Percentiles rank a stretch among this genome's conserved stretches.
Evolutionary conservation across 1,140 invertebrate species (phyloP).

Genomic region (Brachionus koreanus): DNA sequence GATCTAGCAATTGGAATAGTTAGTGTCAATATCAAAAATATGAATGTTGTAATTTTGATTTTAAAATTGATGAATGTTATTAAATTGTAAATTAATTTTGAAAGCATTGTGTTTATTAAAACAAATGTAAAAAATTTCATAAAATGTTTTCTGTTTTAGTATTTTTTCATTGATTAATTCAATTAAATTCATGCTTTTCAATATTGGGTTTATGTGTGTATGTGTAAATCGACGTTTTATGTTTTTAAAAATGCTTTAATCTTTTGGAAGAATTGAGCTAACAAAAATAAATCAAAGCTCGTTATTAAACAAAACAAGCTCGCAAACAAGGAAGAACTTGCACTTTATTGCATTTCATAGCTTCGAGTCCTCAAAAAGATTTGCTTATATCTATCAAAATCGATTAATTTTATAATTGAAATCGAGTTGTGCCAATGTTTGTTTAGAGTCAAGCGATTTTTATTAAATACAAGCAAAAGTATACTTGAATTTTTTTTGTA

Average conservation of each 20-base stretch:
- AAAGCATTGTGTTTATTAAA: not conserved
- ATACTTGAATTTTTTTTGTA: constrained; percentile 22
- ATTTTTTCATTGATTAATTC: constrained; percentile 1
- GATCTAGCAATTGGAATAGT: not conserved
- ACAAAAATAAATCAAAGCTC: not conserved
- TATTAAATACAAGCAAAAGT: not conserved
- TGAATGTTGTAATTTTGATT: not conserved
- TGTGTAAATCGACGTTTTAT: not conserved
- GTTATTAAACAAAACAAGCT: not conserved
- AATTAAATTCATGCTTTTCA: constrained; percentile 32
- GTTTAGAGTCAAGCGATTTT: not conserved
- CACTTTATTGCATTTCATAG: not conserved
- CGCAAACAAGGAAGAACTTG: not conserved
- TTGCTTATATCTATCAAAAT: constrained; percentile 29
- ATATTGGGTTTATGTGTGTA: not conserved
- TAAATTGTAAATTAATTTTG: not conserved
- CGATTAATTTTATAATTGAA: constrained; percentile 21
- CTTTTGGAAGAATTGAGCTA: not conserved
- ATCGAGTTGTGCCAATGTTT: not conserved
- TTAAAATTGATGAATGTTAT: not conserved
- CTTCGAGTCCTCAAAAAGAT: not conserved
- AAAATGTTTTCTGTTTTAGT: not conserved
- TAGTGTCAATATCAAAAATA: not conserved
- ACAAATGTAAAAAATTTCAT: not conserved
- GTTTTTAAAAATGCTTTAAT: not conserved